Base-by-base conservation (phyloP, 2,113 vertebrate genomes). In the Columbina picui region DNA sequence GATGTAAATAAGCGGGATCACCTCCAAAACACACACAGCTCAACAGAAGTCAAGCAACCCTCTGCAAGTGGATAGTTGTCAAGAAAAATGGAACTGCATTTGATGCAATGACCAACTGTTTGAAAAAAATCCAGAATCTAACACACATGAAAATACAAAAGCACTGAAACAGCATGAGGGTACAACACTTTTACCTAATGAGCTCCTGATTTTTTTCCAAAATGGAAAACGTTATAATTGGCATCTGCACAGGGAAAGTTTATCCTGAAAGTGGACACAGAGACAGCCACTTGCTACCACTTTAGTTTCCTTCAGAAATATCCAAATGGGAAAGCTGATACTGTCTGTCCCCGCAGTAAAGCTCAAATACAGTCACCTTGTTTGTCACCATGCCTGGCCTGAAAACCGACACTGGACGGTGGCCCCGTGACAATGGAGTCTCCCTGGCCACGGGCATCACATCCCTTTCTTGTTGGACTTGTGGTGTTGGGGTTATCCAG, bases 401-500 rank as follows among this genome's bases (percentile, higher is more conserved):
- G 32, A 5, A 2, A 83, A 78, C 64, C 38, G 52, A 87, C 49
- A 68, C 30, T 5, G 49, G 53, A 21, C 1, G 2, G 38, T 11
- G 23, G 60, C 19, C 23, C 26, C 39, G 73, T 19, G 50, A 81
- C 25, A 45, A 45, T 41, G 74, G 18, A 41, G 45, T 53, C 12
- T 50, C 68, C 29, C 32, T 45, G 38, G 41, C 53, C 45, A 45
- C 0, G 11, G 50, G 30, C 19, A 84, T 6, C 0, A 0, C 50
- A 69, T 19, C 45, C 45, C 2, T 1, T 36, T 74, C 60, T 25
- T 19, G 7, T 14, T 39, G 38, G 79, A 82, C 21, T 71, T 1
- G 0, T 13, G 19, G 10, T 5, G 2, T 1, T 38, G 36, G 34
- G 34, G 17, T n/a, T 70, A 60, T 4, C 38, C 30, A 75, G 41